A percentile compares a stretch with the other conserved stretches of the same genome.
phyloP scores from a whole-genome alignment of 2,888 invertebrate species.

The Synergus laeviventris region DNA sequence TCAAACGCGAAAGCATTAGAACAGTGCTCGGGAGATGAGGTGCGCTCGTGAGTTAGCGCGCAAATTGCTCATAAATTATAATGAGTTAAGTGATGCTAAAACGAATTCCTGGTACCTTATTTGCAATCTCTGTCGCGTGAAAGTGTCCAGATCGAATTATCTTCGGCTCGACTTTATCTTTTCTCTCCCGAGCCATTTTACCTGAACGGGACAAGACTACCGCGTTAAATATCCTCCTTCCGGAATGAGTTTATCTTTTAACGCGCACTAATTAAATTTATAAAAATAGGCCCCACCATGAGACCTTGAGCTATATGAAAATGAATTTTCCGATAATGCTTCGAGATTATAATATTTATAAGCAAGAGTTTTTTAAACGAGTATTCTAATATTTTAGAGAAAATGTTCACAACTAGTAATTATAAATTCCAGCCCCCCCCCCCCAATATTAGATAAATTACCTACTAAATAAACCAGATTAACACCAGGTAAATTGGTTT shows the following conservation, averaged over 20 bases:
- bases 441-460: background rate
- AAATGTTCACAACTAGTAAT: too few relatives aligned
- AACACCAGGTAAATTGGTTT: background rate
- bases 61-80: slow-evolving; percentile 40
- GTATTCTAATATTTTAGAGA: too few relatives aligned
- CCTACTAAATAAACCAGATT: background rate
- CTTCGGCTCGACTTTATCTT: slow-evolving; percentile 28
- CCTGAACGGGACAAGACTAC: background rate
- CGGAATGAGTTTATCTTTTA: slow-evolving; percentile 23
- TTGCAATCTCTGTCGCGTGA: slow-evolving; percentile 36
- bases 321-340: background rate
- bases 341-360: too few relatives aligned
- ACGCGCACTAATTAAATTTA: slow-evolving; percentile 13
- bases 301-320: background rate
- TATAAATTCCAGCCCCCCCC: too few relatives aligned
- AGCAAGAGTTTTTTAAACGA: too few relatives aligned
- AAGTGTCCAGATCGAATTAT: slow-evolving; percentile 38
- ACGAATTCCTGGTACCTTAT: slow-evolving; percentile 37
- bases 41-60: slow-evolving; percentile 40
- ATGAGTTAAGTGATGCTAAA: slow-evolving; percentile 40
- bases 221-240: slow-evolving; percentile 20
- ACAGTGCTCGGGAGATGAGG: slow-evolving; percentile 22
- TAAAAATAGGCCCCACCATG: background rate
- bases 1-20: slow-evolving; percentile 26
- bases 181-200: slow-evolving; percentile 25